Evolutionary conservation across 1,140 invertebrate species (phyloP), one percentile per base, ranked within the genome.

Genomic region (Aphelinus certus): DNA sequence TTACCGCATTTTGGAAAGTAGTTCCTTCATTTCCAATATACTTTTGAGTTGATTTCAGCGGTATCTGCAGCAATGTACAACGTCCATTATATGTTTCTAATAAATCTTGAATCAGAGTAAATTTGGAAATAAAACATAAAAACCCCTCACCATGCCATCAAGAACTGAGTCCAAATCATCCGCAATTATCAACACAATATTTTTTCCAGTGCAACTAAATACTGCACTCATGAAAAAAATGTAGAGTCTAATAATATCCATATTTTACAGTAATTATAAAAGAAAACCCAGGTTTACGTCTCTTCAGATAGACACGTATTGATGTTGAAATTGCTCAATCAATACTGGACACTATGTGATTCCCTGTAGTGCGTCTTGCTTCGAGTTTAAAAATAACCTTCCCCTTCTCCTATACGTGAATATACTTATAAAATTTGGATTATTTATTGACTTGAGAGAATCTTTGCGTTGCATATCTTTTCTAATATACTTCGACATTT

Each of bases 141-240:
- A 56, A 60, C 48, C 65, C 45, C 42, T 77, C 80, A 94, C 92
- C 90, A 95, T 91, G 51, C 94, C 92, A 86, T 92, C 92, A 51
- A 97, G 86, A 65, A 91, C 86, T 2, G 91, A 86, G 89, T 97
- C 96, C 84, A 96, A 94, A 89, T 97, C 95, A 86, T 97, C 95
- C 9, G 94, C 95, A 65, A 97, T 77, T 62, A 97, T 90, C 56
- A 97, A 82, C 55, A 97, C 88, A 78, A 97, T 93, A 85, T 97
- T 97, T 55, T 72, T 72, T 3, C 53, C 65, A 1, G 4, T 55
- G 9, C 74, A 71, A 42, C 7, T 26, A 58, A 57, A 26, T 9
- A 65, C 48, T 5, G 6, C 26, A 58, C 4, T 26, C 0, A 3
- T 7, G 7, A 75, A 64, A 3, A 58, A 9, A n/a, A 72, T 2